phyloP scores from a whole-genome alignment of 1,140 invertebrate genomes.

The Heterodera carotae region DNA sequence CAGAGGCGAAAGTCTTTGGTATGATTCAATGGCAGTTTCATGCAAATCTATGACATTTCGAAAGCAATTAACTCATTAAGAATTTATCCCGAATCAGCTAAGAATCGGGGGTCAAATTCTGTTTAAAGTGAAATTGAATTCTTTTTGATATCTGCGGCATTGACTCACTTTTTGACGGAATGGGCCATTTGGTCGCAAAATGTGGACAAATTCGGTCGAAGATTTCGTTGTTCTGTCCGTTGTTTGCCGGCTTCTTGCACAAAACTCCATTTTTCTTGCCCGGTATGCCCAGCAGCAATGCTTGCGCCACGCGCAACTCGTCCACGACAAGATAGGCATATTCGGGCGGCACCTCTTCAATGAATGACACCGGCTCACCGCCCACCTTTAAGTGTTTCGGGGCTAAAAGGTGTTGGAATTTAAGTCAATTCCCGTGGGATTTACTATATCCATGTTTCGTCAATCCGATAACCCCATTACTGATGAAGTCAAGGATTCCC shows the following conservation, averaged over 20 bases:
- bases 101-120: too few relatives aligned
- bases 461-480: not conserved
- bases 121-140: too few relatives aligned
- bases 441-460: too few relatives aligned
- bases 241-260: not conserved
- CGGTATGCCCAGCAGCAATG: not conserved
- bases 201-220: not conserved
- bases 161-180: not conserved
- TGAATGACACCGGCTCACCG: not conserved
- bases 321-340: not conserved
- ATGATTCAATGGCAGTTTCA: too few relatives aligned
- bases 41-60: too few relatives aligned
- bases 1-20: too few relatives aligned
- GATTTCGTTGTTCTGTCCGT: not conserved
- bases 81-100: too few relatives aligned
- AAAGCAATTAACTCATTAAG: too few relatives aligned
- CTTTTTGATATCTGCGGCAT: too few relatives aligned
- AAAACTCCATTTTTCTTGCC: not conserved
- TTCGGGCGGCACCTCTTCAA: not conserved
- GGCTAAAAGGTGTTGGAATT: too few relatives aligned
- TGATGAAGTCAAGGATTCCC: too few relatives aligned
- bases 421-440: too few relatives aligned
- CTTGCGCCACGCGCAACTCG: not conserved
- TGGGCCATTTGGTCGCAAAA: not conserved
- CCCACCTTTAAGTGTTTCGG: not conserved